Evolutionary conservation across 2,797 vertebrate genomes (phyloP).

Genomic region (Anniella stebbinsi): DNA sequence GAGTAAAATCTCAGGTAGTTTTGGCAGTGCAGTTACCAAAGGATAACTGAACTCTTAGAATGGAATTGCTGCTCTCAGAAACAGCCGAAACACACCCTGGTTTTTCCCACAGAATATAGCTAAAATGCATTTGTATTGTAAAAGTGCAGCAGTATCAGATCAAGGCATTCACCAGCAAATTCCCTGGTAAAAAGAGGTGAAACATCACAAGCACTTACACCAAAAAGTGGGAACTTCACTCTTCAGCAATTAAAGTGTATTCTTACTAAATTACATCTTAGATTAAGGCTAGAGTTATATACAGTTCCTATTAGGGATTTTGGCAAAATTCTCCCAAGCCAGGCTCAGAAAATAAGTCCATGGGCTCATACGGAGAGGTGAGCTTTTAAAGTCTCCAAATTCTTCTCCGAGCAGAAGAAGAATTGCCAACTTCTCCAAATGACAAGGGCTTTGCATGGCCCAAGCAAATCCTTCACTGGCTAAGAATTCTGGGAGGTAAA

Average conservation of each 20-base stretch:
- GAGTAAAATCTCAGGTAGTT: not conserved
- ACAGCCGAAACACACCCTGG: not conserved
- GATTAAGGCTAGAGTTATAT: not conserved
- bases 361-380: not conserved
- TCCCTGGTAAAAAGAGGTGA: not conserved
- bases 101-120: not conserved
- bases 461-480: not conserved
- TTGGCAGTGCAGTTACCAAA: slow-evolving; percentile 17
- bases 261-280: not conserved
- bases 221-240: not conserved
- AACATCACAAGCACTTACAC: slow-evolving; percentile 6
- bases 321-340: not conserved
- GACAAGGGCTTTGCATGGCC: not conserved
- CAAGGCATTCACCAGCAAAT: not conserved
- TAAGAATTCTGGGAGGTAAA: not conserved
- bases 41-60: slow-evolving; percentile 19
- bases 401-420: not conserved
- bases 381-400: not conserved
- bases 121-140: not conserved
- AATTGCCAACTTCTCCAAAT: not conserved
- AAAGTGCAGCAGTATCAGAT: slow-evolving; percentile 16
- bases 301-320: not conserved
- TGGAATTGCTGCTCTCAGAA: slow-evolving; percentile 26
- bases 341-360: not conserved
- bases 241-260: not conserved